Percentiles rank a stretch among this genome's conserved stretches.
These are phyloP conservation scores for Pardosa pseudoannulata DNA, from an alignment of 2,888 invertebrate species.

Conservation along the genomic window DNA sequence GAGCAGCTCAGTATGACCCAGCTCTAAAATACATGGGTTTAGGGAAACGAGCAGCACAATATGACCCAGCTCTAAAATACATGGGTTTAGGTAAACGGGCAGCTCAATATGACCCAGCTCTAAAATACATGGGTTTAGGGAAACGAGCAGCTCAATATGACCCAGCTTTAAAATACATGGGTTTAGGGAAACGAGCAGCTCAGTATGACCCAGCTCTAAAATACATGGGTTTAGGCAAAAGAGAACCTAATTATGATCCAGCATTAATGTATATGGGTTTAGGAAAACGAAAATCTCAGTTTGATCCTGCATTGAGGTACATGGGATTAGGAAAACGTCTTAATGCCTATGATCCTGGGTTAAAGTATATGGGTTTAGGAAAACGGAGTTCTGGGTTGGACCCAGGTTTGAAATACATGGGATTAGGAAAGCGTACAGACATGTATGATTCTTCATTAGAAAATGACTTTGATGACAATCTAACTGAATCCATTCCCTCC, in stretches of 20 bases:
- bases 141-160: slow-evolving; percentile 17
- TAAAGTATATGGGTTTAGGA: too few species aligned
- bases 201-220: too few species aligned
- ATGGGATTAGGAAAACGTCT: slow-evolving; percentile 58
- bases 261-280: too few species aligned
- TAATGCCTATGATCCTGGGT: too few species aligned
- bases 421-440: slow-evolving; percentile 19
- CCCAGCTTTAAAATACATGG: too few species aligned
- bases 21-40: slow-evolving; percentile 21
- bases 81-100: slow-evolving; percentile 33
- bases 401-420: slow-evolving; percentile 40
- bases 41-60: slow-evolving; percentile 1
- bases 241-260: too few species aligned
- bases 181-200: too few species aligned
- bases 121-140: slow-evolving; percentile 55
- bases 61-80: slow-evolving; percentile 22
- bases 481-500: too few species aligned
- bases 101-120: slow-evolving; percentile 36
- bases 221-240: too few species aligned
- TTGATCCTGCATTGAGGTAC: slow-evolving; percentile 34
- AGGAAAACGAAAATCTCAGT: background rate
- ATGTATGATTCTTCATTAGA: background rate
- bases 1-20: background rate
- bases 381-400: slow-evolving; percentile 8
- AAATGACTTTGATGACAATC: too few species aligned